These are phyloP conservation scores for Stenopsyche tienmushanensis DNA, from an alignment of 1,140 invertebrate species.

Conservation along the genomic window DNA sequence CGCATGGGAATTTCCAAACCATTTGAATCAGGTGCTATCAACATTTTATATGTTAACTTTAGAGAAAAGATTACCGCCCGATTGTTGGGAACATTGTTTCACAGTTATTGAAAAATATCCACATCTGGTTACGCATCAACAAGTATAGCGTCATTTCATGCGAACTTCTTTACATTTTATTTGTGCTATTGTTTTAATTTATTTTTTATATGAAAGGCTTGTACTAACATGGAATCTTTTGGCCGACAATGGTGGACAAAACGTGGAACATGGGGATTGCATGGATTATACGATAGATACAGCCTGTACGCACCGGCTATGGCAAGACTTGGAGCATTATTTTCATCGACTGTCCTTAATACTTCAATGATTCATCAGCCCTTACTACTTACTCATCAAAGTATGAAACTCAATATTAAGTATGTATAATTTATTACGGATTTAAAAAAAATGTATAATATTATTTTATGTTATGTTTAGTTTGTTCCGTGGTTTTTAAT, in stretches of 20 bases:
- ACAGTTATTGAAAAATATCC: constrained; percentile 40
- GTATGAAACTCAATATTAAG: constrained; percentile 19
- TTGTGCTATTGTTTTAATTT: too few relatives aligned
- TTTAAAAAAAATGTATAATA: not conserved
- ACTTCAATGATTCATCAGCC: constrained; percentile 37
- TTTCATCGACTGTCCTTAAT: constrained; percentile 26
- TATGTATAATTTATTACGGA: not conserved
- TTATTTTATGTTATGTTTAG: constrained; percentile 23
- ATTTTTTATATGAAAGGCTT: too few relatives aligned
- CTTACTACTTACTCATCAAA: constrained; percentile 36
- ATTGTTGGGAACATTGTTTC: constrained; percentile 37
- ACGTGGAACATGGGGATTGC: constrained; percentile 19
- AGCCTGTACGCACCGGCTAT: constrained; percentile 23
- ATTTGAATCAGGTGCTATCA: constrained; percentile 31
- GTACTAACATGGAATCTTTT: constrained; percentile 31
- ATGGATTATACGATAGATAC: constrained; percentile 28
- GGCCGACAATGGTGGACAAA: constrained; percentile 34
- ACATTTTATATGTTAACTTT: constrained; percentile 25
- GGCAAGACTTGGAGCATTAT: constrained; percentile 29
- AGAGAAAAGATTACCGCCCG: constrained; percentile 36
- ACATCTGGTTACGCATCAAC: constrained; percentile 24
- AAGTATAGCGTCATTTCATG: constrained; percentile 30
- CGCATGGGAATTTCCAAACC: constrained; percentile 36
- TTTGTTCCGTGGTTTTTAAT: constrained; percentile 31
- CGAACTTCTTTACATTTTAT: too few relatives aligned